phyloP scores from a whole-genome alignment of 2,113 vertebrate species.

The Tautogolabrus adspersus region DNA sequence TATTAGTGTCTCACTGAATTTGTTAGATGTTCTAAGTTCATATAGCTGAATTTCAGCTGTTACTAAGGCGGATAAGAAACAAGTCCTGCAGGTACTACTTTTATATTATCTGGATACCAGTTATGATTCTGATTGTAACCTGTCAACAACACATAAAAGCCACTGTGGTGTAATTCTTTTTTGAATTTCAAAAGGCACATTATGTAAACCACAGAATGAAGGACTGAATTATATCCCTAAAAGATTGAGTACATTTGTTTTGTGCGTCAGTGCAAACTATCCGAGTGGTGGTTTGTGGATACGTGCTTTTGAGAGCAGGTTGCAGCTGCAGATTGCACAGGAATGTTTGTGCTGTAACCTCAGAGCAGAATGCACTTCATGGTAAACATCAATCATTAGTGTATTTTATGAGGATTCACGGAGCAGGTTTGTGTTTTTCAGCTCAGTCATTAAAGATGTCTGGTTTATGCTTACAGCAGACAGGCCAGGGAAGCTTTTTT shows the following conservation, averaged over 20 bases:
- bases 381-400: slow-evolving; percentile 73
- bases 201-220: neutral
- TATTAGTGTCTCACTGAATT: no score
- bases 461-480: slow-evolving; percentile 58
- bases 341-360: slow-evolving; percentile 55
- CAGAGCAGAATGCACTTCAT: slow-evolving; percentile 53
- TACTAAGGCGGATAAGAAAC: no score
- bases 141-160: neutral
- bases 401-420: slow-evolving; percentile 70
- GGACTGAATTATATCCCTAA: neutral
- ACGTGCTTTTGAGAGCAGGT: slow-evolving; percentile 23
- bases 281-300: slow-evolving; percentile 3
- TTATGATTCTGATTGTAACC: neutral
- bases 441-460: slow-evolving; percentile 64
- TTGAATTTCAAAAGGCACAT: neutral
- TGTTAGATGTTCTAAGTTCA: neutral
- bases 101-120: neutral
- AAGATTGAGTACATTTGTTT: neutral
- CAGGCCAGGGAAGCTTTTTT: slow-evolving; percentile 18
- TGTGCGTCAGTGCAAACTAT: neutral
- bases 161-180: neutral
- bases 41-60: no score
- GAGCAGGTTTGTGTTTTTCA: slow-evolving; percentile 62
- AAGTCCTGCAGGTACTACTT: neutral
- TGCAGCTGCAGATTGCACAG: slow-evolving; percentile 57